These are phyloP conservation scores for Sebastes hubbsi DNA, from an alignment of 2,797 vertebrate genomes.

Conservation along the genomic window DNA sequence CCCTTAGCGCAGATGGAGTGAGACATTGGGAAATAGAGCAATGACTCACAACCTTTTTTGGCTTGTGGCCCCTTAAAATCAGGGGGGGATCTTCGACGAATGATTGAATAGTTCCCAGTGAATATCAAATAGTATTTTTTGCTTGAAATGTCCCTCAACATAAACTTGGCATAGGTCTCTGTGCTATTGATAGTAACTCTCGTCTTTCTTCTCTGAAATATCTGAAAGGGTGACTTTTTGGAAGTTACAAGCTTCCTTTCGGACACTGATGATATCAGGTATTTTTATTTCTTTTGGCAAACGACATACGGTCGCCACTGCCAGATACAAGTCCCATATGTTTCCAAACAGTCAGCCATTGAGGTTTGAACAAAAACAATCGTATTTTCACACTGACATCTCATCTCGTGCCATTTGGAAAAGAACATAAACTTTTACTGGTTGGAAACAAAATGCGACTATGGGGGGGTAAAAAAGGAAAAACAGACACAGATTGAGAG, in stretches of 20 bases:
- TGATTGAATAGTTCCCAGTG: too few species aligned
- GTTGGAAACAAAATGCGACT: background rate
- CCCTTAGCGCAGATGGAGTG: too few species aligned
- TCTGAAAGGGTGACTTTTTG: background rate
- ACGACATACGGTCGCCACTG: background rate
- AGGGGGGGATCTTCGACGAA: too few species aligned
- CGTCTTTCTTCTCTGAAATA: background rate
- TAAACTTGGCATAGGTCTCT: background rate
- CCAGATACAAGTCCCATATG: slow-evolving; percentile 5
- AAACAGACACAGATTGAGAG: slow-evolving; percentile 2
- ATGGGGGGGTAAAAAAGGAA: background rate
- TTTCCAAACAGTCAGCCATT: slow-evolving; percentile 11
- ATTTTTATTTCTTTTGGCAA: slow-evolving; percentile 11
- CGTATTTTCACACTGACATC: background rate
- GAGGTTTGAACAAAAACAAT: slow-evolving; percentile 3
- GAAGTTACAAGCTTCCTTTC: background rate
- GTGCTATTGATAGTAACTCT: background rate
- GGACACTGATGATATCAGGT: background rate
- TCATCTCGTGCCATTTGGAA: slow-evolving; percentile 1
- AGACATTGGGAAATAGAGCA: too few species aligned
- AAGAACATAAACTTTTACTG: background rate
- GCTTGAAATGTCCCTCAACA: background rate
- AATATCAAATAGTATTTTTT: too few species aligned
- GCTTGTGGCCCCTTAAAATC: too few species aligned
- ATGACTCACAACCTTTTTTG: too few species aligned